Conservation (phyloP, 1,140 invertebrate species). For the Drosophila guanche region DNA sequence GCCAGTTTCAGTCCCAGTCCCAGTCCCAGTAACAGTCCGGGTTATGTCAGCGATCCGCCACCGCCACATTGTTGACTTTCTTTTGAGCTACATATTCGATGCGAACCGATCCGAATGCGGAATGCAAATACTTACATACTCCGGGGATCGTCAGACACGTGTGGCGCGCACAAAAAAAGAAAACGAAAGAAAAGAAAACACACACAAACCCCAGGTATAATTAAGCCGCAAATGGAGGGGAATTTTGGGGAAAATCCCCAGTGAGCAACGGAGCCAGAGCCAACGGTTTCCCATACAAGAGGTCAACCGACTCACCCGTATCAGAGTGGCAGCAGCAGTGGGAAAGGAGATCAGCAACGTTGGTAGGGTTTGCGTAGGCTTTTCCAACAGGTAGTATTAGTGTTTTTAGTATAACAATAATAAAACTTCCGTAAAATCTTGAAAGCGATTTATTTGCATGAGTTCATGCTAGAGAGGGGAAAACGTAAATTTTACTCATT, state of each 20-base stretch:
- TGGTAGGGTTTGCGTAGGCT: constrained; percentile 11
- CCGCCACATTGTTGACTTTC: constrained; percentile 68
- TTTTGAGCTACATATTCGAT: constrained; percentile 46
- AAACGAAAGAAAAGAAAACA: constrained; percentile 7
- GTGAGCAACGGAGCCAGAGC: background rate
- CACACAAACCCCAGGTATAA: constrained; percentile 13
- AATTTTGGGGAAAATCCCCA: constrained; percentile 27
- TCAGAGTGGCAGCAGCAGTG: background rate
- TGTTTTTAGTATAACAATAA: constrained; percentile 20
- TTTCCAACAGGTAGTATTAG: constrained; percentile 9
- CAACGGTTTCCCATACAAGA: constrained; percentile 18
- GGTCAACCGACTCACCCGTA: constrained; percentile 15
- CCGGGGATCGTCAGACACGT: constrained; percentile 51
- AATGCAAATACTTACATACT: constrained; percentile 59
- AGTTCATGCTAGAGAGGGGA: constrained; percentile 20
- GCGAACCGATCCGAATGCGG: constrained; percentile 39
- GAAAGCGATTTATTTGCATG: constrained; percentile 38
- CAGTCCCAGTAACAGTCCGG: background rate
- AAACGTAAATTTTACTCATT: background rate
- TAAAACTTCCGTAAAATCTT: constrained; percentile 33
- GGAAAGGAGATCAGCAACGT: constrained; percentile 21
- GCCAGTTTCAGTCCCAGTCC: constrained; percentile 1
- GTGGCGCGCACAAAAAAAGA: constrained; percentile 28
- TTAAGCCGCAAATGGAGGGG: constrained; percentile 24
- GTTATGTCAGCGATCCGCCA: constrained; percentile 68